Evolutionary conservation across 1,140 invertebrate genomes (phyloP).

Genomic region (Cotesia chilonis): DNA sequence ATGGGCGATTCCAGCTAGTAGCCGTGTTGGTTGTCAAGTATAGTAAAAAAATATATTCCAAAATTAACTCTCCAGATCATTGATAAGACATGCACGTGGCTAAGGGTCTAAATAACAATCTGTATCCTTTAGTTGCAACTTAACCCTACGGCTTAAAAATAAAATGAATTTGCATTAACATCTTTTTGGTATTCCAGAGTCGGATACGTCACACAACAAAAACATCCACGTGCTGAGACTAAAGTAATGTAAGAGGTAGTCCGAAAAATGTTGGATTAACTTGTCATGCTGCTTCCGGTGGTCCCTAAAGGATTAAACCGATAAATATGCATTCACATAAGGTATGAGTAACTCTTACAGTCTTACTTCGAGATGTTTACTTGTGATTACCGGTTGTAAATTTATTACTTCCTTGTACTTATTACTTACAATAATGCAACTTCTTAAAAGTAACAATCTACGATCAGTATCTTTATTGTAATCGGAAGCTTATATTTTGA

Average conservation of each 20-base stretch:
- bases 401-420: conserved; percentile 34
- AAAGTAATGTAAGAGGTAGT: too few species aligned
- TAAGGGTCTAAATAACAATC: neutral
- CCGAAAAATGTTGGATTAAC: too few species aligned
- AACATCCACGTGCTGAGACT: too few species aligned
- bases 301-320: too few species aligned
- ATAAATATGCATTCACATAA: neutral
- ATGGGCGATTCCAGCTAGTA: neutral
- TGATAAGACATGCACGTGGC: conserved; percentile 10
- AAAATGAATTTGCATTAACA: neutral
- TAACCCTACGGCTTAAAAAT: too few species aligned
- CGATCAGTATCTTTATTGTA: neutral
- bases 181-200: conserved; percentile 10
- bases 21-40: neutral
- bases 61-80: neutral
- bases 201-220: neutral
- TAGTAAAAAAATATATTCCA: neutral
- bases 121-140: neutral
- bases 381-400: conserved; percentile 27
- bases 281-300: too few species aligned
- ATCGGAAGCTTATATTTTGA: neutral
- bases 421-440: too few species aligned
- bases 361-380: conserved; percentile 19
- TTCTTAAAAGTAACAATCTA: neutral
- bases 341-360: neutral